Percentiles rank a stretch among this genome's conserved stretches.
Conservation (phyloP, 1,140 invertebrate genomes). For the Pogonomyrmex barbatus region DNA sequence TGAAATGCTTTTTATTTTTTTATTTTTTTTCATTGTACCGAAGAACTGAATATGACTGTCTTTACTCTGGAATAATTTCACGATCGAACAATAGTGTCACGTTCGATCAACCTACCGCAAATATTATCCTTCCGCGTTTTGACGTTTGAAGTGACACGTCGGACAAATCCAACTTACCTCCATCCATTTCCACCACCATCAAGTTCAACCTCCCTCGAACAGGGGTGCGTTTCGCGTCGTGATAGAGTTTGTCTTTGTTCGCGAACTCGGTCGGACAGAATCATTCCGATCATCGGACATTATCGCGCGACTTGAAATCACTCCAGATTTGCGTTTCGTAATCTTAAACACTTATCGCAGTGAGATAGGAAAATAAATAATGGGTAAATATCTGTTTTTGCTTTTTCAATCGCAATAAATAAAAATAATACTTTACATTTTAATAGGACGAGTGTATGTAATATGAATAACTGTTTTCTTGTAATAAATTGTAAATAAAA, state of each 20-base stretch:
- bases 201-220: conserved; percentile 30
- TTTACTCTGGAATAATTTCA: conserved; percentile 54
- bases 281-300: background rate
- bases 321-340: background rate
- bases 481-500: background rate
- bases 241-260: conserved; percentile 25
- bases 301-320: background rate
- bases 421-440: background rate
- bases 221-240: conserved; percentile 10
- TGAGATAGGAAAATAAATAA: conserved; percentile 11
- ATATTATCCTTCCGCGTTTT: conserved; percentile 71
- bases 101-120: conserved; percentile 60
- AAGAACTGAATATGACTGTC: background rate
- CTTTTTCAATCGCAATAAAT: background rate
- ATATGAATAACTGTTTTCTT: background rate
- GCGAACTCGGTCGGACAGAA: conserved; percentile 27
- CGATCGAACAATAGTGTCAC: conserved; percentile 45
- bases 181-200: conserved; percentile 50
- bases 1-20: background rate
- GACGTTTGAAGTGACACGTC: conserved; percentile 62
- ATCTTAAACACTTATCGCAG: background rate
- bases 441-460: background rate
- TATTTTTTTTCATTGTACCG: background rate
- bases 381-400: conserved; percentile 49
- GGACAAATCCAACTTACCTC: conserved; percentile 53